Evolutionary conservation across 2,888 invertebrate species (phyloP), one percentile per base, ranked within the genome.

Genomic region (Epinotia bilunana): DNA sequence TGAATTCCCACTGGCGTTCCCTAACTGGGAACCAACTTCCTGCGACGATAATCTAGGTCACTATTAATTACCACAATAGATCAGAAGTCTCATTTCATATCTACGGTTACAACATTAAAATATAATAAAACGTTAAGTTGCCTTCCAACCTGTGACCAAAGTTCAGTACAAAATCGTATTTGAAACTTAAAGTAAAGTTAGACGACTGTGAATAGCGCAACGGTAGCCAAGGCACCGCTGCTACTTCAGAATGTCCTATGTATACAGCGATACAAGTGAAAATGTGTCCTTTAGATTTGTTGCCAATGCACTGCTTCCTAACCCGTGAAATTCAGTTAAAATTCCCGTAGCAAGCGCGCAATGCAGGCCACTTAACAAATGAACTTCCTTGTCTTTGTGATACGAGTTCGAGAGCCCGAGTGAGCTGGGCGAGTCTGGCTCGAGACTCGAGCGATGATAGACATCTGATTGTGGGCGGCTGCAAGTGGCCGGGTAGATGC

Each of bases 321-420:
- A 72, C 72, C 83, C 82, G 83, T 82, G 80, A 85, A 86, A 85
- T 84, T 85, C 80, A 82, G 85, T 87, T 87, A 85, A 85, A 84
- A 86, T 87, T 86, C 87, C 81, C 73, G 76, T 77, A 79, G 78
- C 80, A 81, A 82, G 81, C 80, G 79, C 81, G 81, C 80, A 83
- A 83, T 82, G 84, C 82, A 80, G 81, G 81, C 81, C 83, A 87
- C 83, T 86, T 86, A 84, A 85, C 86, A 83, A 86, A 86, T 83
- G 83, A 86, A 86, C 81, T 83, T 85, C 81, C 82, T 81, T 84
- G 84, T 85, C 84, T 82, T 83, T 81, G 80, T 69, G 58, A 68
- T 58, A 43, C 46, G 69, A 69, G 69, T 60, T 69, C 58, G 69
- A 60, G 46, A 58, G 12, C 62, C 18, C 43, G 62, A 33, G 58